These are phyloP conservation scores for Lagocephalus sceleratus DNA, from an alignment of 2,797 vertebrate genomes.

Conservation along the genomic window DNA sequence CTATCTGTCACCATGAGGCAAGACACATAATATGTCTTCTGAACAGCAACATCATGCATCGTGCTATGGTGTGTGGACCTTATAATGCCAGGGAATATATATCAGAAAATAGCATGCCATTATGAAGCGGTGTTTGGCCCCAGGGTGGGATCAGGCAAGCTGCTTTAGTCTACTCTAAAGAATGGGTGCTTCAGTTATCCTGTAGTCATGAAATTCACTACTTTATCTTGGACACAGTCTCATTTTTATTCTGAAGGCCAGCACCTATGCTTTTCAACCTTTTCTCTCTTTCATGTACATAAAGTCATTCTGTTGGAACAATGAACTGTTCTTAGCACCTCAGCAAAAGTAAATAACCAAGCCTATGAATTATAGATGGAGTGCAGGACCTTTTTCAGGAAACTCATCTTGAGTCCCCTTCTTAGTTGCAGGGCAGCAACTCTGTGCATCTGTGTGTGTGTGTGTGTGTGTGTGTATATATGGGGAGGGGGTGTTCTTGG, in stretches of 20 bases:
- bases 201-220: conserved; percentile 42
- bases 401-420: conserved; percentile 51
- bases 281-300: conserved; percentile 25
- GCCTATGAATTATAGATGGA: conserved; percentile 68
- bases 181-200: conserved; percentile 29
- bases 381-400: conserved; percentile 44
- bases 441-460: conserved; percentile 27
- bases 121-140: conserved; percentile 24
- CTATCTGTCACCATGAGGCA: conserved; percentile 14
- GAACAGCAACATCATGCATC: conserved; percentile 35
- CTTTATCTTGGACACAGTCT: conserved; percentile 47
- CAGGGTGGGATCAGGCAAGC: conserved; percentile 22
- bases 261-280: conserved; percentile 19
- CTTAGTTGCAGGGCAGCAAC: conserved; percentile 25
- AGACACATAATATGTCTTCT: conserved; percentile 34
- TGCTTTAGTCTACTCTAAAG: conserved; percentile 23
- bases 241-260: conserved; percentile 22
- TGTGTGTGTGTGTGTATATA: conserved; percentile 1
- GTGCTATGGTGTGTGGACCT: conserved; percentile 41
- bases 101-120: conserved; percentile 46
- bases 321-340: conserved; percentile 51
- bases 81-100: conserved; percentile 48
- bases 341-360: conserved; percentile 65
- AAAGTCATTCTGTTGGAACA: conserved; percentile 43
- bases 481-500: conserved; percentile 6